Base-by-base conservation (phyloP, 1,140 invertebrate species). In the Tachypleus tridentatus region DNA sequence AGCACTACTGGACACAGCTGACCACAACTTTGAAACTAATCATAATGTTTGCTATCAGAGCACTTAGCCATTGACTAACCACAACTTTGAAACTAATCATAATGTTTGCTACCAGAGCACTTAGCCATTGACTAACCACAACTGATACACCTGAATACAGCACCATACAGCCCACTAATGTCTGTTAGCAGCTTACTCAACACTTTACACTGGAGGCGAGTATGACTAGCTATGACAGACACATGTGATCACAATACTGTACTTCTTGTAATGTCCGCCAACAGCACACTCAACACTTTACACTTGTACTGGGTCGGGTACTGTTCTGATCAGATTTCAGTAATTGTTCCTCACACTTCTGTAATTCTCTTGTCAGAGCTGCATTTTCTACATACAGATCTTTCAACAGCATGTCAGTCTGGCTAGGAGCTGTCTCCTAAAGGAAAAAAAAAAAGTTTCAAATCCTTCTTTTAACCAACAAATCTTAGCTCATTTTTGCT, bases 361-460 rank as follows among this genome's bases (percentile, higher is more conserved):
- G n/a, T 10, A 62, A 50, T 50, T 62, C 61, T 57, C 51, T 62
- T 5, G 47, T 9, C 4, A 62, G 61, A 47, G 48, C 9, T 5
- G n/a, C n/a, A 57, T 62, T 62, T 49, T 62, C 61, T 48, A 62
- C n/a, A 50, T 62, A 62, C 6, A 62, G 61, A n/a, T 62, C 61
- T 49, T 53, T 51, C 49, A 62, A 48, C n/a, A 62, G 49, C n/a
- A 53, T 47, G 54, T 62, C 61, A 0, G 49, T 62, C 49, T 60
- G 29, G 49, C n/a, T 60, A 10, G 58, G 58, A 29, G 29, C 29
- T 29, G 29, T 29, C 29, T 29, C 29, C 29, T 29, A 29, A 29
- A n/a, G n/a, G n/a, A n/a, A n/a, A 29, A 29, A 29, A 29, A 29
- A 29, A 29, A 29, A 29, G 29, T 29, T 29, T 29, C 29, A 29